Base-by-base conservation (phyloP, 2,113 vertebrate genomes). In the Heterotis niloticus region DNA sequence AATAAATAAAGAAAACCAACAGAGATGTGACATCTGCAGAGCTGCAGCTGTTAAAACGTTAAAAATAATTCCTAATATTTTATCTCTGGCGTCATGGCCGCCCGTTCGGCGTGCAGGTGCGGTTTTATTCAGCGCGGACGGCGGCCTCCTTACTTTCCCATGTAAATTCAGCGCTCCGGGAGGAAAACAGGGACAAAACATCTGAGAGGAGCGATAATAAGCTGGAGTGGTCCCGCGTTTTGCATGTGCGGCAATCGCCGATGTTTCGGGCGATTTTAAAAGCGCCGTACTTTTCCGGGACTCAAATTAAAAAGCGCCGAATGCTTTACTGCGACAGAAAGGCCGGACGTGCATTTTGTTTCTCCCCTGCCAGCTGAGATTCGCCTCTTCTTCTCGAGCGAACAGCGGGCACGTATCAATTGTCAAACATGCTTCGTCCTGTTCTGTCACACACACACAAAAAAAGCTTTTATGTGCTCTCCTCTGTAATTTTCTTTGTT, bases 401-500 rank as follows among this genome's bases (percentile, higher is more conserved):
- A 56, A 64, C 34, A n/a, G 54, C 54, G 56, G 16, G 24, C 28
- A 24, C 17, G 54, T 59, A 74, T 74, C 71, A 74, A 18, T 64
- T 64, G 74, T 75, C 59, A 75, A 75, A 64, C 51, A 59, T 64
- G 56, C 54, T 75, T 60, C 20, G 11, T 64, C 24, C 54, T 28
- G 51, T 75, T 75, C 59, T 44, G 59, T 75, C 74, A 75, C 59
- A 44, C n/a, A n/a, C n/a, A n/a, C n/a, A n/a, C n/a, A n/a, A n/a
- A 75, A 64, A 75, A 44, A 64, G 74, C 59, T 64, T 75, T 62
- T 64, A 75, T 75, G n/a, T 12, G n/a, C n/a, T 56, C 23, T 44
- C 64, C 64, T 51, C 75, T 77, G 62, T 66, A 77, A 65, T 77
- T 77, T 77, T 56, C 62, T 23, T 77, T 56, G 64, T n/a, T 62